Evolutionary conservation across 2,113 vertebrate genomes (phyloP).

Genomic region (Thalassarche chlororhynchos): DNA sequence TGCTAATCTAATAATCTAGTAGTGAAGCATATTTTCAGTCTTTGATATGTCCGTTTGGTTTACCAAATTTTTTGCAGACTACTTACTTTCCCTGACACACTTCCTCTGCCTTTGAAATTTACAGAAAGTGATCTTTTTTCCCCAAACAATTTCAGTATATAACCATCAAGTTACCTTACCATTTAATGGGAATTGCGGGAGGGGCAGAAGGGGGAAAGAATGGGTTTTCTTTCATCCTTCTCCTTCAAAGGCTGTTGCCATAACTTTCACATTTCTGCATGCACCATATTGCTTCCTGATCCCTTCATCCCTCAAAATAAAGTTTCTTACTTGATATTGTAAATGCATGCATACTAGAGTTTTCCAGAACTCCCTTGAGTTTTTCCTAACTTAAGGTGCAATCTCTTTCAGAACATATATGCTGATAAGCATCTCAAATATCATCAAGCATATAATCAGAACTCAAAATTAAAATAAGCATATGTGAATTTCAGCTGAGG

Average conservation of each 20-base stretch:
- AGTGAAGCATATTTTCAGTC: not conserved
- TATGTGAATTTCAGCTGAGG: not conserved
- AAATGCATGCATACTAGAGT: fast-evolving
- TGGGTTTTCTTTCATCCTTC: not conserved
- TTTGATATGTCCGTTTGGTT: not conserved
- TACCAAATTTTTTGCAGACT: not conserved
- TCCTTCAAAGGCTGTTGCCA: not conserved
- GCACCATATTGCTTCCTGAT: not conserved
- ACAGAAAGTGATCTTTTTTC: not conserved
- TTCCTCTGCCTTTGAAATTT: not conserved
- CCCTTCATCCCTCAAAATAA: not conserved
- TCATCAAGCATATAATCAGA: not conserved
- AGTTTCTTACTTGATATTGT: not conserved
- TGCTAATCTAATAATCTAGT: not conserved
- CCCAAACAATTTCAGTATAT: not conserved
- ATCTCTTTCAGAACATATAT: not conserved
- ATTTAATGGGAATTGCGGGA: not conserved
- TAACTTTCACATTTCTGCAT: not conserved
- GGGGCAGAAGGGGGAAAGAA: not conserved
- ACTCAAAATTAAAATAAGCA: not conserved
- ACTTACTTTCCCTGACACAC: not conserved
- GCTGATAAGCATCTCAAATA: not conserved
- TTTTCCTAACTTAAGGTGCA: not conserved
- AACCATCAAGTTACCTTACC: not conserved
- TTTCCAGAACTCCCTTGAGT: not conserved